Percentiles rank a stretch among this genome's conserved stretches.
phyloP scores from a whole-genome alignment of 2,888 invertebrate genomes.

The Zeuzera pyrina region DNA sequence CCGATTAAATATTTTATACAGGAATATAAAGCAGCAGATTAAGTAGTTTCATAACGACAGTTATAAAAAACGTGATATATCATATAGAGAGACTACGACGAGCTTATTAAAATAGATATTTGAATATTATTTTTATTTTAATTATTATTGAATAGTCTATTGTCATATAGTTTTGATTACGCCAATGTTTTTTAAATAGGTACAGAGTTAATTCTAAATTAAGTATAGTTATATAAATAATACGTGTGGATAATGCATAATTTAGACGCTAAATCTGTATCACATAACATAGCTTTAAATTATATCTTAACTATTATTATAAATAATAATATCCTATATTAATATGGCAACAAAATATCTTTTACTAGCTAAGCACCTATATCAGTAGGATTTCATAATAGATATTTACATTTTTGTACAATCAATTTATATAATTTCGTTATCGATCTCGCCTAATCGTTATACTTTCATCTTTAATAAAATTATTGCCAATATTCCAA shows the following conservation, averaged over 20 bases:
- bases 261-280: constrained; percentile 51
- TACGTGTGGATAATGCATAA: constrained; percentile 11
- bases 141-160: too few relatives aligned
- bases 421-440: constrained; percentile 31
- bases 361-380: constrained; percentile 68
- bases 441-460: constrained; percentile 40
- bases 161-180: too few relatives aligned
- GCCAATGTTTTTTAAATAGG: too few relatives aligned
- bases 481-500: constrained; percentile 64
- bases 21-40: too few relatives aligned
- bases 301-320: constrained; percentile 65
- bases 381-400: constrained; percentile 55
- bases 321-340: constrained; percentile 67
- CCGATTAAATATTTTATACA: too few relatives aligned
- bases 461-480: constrained; percentile 50
- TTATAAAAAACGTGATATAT: too few relatives aligned
- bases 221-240: neutral
- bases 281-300: constrained; percentile 61
- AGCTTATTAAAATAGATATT: too few relatives aligned
- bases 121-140: too few relatives aligned
- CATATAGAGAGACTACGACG: too few relatives aligned
- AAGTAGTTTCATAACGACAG: too few relatives aligned
- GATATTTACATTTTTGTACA: constrained; percentile 67
- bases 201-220: too few relatives aligned
- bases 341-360: constrained; percentile 71